Percentiles rank a stretch among this genome's conserved stretches.
Evolutionary conservation across 1,140 invertebrate genomes (phyloP).

Genomic region (Tetramorium alpestre): DNA sequence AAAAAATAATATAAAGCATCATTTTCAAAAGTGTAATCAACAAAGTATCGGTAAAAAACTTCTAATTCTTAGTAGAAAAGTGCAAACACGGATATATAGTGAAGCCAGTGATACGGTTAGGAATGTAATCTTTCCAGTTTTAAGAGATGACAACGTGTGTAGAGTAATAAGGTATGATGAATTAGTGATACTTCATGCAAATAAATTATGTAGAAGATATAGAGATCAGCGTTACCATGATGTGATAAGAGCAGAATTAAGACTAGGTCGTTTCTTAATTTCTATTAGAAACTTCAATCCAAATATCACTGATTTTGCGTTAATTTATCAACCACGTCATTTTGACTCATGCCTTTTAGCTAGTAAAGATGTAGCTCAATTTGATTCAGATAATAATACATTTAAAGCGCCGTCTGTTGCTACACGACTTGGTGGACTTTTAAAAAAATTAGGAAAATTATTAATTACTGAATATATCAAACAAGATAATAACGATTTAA

Average conservation of each 20-base stretch:
- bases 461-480: slow-evolving; percentile 6
- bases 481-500: neutral
- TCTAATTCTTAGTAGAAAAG: neutral
- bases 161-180: slow-evolving; percentile 3
- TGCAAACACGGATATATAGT: neutral
- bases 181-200: neutral
- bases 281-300: neutral
- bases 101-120: neutral
- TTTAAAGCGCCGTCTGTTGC: neutral
- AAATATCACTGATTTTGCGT: slow-evolving; percentile 13
- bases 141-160: neutral
- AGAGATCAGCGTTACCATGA: neutral
- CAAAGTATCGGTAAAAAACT: neutral
- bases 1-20: neutral
- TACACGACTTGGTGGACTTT: neutral
- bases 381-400: neutral
- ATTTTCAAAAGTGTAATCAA: neutral
- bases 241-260: slow-evolving; percentile 9
- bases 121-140: neutral
- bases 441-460: neutral
- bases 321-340: neutral
- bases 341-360: neutral
- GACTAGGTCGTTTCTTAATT: neutral
- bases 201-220: slow-evolving; percentile 16
- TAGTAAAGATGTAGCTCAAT: neutral